Evolutionary conservation across 2,797 vertebrate genomes (phyloP), one percentile per base, ranked within the genome.

Genomic region (Yasuhikotakia modesta): DNA sequence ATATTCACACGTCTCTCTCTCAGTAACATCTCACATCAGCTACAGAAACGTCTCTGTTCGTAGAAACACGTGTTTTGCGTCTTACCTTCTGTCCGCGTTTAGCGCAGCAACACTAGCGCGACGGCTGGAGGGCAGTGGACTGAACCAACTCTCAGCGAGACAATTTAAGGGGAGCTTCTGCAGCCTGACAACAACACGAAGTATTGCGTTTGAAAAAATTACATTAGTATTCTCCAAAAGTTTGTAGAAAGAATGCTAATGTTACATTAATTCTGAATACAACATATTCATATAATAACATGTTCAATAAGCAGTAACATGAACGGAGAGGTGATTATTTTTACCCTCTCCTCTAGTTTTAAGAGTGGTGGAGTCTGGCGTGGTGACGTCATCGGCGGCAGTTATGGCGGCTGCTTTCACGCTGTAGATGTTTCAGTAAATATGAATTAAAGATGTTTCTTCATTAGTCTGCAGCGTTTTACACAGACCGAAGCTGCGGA

Each of bases 121-220:
- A n/a, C 24, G 57, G 70, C 30, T 80, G 83, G 88, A 94, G 92
- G 92, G 87, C 91, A 88, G 82, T 45, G 90, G 91, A 88, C 78
- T 82, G 4, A 86, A 90, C 93, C 91, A 94, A 86, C 45, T 86
- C 1, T 3, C 11, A 53, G 17, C 5, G 0, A 10, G 22, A 17
- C 13, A 10, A 1, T 27, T 27, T 27, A 27, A 45, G 21, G 48
- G 73, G 72, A 27, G 61, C 13, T 16, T 7, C 22, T 27, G 4
- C 4, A 16, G 14, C 27, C 27, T 27, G 27, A 27, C 2, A 27
- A 27, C 39, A 43, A 43, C 8, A 11, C 8, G 39, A 11, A 43
- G 10, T 1, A 0, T 43, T 43, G 39, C 11, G 11, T 43, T 43
- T 11, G 1, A 35, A 43, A 43, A 43, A 10, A 43, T 43, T 43